These are phyloP conservation scores for Plotosus lineatus DNA, from an alignment of 2,113 vertebrate species.

Conservation along the genomic window DNA sequence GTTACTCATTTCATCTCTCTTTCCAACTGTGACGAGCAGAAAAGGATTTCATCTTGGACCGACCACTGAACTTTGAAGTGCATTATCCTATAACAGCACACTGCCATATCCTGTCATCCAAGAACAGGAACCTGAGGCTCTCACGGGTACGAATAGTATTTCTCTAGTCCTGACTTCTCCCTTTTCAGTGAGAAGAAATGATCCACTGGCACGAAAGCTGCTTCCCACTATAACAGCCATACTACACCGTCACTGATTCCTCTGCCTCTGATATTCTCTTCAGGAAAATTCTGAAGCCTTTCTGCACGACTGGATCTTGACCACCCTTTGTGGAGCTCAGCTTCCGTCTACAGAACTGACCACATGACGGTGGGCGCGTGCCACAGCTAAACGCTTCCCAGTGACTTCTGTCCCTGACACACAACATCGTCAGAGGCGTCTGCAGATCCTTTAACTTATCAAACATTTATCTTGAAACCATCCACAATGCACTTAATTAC, in stretches of 20 bases:
- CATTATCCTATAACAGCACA: neutral
- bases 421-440: slow-evolving; percentile 52
- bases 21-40: neutral
- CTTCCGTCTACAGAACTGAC: slow-evolving; percentile 7
- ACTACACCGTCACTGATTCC: neutral
- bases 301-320: slow-evolving; percentile 26
- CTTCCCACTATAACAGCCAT: neutral
- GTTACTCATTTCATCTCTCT: too few relatives aligned
- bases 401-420: slow-evolving; percentile 54
- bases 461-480: slow-evolving; percentile 3
- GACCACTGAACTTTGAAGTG: neutral
- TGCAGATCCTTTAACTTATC: neutral
- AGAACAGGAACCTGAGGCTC: neutral
- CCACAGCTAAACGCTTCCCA: slow-evolving; percentile 53
- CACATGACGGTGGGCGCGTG: slow-evolving; percentile 52
- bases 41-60: neutral
- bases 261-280: too few relatives aligned
- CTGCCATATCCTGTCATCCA: neutral
- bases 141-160: neutral
- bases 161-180: too few relatives aligned
- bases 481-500: neutral
- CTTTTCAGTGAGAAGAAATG: too few relatives aligned
- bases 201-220: too few relatives aligned
- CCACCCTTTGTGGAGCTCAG: slow-evolving; percentile 40
- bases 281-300: neutral